Percentiles rank a stretch among this genome's conserved stretches.
Conservation (phyloP, 2,113 vertebrate genomes). For the Cavia aperea region DNA sequence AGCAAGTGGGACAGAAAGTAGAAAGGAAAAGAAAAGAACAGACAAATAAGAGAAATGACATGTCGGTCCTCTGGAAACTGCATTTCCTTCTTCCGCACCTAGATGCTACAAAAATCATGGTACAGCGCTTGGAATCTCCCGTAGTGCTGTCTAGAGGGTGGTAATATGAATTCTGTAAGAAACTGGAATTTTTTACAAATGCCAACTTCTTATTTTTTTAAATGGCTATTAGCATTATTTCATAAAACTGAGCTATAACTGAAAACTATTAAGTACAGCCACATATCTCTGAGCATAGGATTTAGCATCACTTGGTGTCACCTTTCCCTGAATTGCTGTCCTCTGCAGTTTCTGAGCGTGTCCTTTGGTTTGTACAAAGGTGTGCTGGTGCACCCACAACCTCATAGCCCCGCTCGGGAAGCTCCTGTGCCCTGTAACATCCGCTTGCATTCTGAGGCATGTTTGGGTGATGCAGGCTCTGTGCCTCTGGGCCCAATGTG, state of each 20-base stretch:
- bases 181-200: not conserved
- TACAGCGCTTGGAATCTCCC: not conserved
- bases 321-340: not conserved
- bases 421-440: not conserved
- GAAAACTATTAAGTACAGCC: not conserved
- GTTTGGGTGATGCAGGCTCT: not conserved
- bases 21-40: not conserved
- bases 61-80: not conserved
- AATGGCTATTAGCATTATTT: not conserved
- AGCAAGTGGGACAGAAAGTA: not conserved
- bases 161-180: not conserved
- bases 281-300: not conserved
- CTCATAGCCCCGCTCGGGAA: not conserved
- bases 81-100: not conserved
- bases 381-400: not conserved
- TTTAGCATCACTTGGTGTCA: not conserved
- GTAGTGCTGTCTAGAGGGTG: not conserved
- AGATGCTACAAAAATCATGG: not conserved
- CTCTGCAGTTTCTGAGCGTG: not conserved
- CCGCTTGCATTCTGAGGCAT: not conserved
- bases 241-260: not conserved
- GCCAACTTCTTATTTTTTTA: not conserved
- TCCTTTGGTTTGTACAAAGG: not conserved
- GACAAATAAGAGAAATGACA: not conserved
- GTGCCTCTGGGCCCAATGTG: not conserved